A percentile compares a stretch with the other conserved stretches of the same genome.
Conservation (phyloP, 2,797 vertebrate genomes). For the Anguilla pacifica region DNA sequence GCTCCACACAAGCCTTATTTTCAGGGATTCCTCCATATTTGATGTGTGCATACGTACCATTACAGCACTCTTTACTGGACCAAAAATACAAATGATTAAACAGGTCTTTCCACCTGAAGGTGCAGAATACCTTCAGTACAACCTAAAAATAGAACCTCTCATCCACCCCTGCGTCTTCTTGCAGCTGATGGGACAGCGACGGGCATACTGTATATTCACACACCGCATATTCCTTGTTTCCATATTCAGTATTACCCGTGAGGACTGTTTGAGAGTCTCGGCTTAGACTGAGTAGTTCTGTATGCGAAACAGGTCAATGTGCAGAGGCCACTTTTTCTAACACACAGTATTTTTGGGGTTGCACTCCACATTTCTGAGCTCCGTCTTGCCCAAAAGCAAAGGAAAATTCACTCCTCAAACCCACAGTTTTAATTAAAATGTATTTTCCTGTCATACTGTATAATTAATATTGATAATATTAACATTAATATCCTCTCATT, state of each 20-base stretch:
- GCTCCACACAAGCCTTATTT: neutral
- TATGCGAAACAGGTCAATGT: neutral
- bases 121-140: too few species aligned
- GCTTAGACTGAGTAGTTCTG: neutral
- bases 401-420: neutral
- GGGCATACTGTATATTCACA: neutral
- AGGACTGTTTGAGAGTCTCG: neutral
- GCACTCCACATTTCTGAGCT: neutral
- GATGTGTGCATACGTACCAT: neutral
- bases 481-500: neutral
- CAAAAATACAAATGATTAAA: neutral
- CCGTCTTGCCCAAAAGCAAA: neutral
- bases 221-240: neutral
- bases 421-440: conserved; percentile 7
- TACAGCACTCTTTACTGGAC: neutral
- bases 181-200: neutral
- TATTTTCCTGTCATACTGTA: neutral
- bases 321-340: neutral
- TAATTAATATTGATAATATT: too few species aligned
- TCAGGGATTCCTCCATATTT: neutral
- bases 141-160: neutral
- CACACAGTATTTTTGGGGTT: neutral
- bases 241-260: neutral
- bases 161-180: neutral
- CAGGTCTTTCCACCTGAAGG: neutral